These are phyloP conservation scores for Aptenodytes patagonicus DNA, from an alignment of 2,113 vertebrate genomes.

Conservation along the genomic window DNA sequence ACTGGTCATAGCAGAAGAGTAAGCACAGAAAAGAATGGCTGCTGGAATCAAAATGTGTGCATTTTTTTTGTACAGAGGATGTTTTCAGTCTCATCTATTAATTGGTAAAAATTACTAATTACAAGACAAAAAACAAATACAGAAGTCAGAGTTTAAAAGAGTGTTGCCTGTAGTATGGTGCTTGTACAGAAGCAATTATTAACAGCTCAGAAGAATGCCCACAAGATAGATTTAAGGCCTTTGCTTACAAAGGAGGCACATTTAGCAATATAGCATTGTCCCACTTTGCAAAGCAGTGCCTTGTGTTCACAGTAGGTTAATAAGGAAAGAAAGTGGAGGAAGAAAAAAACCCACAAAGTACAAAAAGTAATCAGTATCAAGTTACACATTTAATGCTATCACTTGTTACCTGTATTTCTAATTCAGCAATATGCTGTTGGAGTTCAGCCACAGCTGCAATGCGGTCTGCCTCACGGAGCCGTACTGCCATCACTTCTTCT, in stretches of 20 bases:
- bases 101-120: not conserved
- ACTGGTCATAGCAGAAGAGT: not conserved
- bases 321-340: not conserved
- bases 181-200: not conserved
- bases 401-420: constrained; percentile 92
- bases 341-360: not conserved
- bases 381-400: not conserved
- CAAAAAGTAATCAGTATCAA: not conserved
- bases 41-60: not conserved
- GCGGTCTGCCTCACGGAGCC: constrained; percentile 93
- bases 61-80: not conserved
- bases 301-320: not conserved
- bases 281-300: not conserved
- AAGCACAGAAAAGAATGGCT: not conserved
- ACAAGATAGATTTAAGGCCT: not conserved
- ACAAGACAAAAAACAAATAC: not conserved
- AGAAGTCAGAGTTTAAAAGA: not conserved
- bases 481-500: constrained; percentile 96
- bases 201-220: not conserved
- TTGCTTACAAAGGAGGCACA: not conserved
- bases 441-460: constrained; percentile 96
- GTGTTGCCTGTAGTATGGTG: not conserved
- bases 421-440: constrained; percentile 93
- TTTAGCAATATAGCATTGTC: not conserved
- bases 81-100: not conserved